Base-by-base conservation (phyloP, 2,888 invertebrate species). In the Eutolmus rufibarbis region DNA sequence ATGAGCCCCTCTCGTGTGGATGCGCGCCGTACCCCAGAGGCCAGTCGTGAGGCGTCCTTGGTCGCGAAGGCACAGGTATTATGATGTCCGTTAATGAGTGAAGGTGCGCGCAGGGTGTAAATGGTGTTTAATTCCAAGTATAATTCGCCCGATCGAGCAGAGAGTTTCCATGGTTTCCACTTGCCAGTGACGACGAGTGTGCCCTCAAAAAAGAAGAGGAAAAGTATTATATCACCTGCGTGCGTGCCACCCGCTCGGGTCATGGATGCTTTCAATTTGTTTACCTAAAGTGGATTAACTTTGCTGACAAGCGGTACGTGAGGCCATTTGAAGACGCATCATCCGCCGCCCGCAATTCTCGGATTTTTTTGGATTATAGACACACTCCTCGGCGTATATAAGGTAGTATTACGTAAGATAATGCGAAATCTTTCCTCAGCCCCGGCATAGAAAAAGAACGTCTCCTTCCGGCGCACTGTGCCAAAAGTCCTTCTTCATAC, bases 211-310 rank as follows among this genome's bases (percentile, higher is more conserved):
- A 37, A 31, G 9, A 46, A 46, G 12, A 46, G 5, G 3, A 46
- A 46, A 46, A 46, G 2, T 46, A 46, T 46, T 46, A 46, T 82
- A 82, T 82, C 31, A 76, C 31, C 51, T 34, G 76, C 37, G 66
- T 66, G 66, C 66, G 66, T 66, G 40, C 51, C 79, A 51, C 51
- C 34, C 23, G 57, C 57, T 82, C 82, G 82, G 66, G 82, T 82
- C 82, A 82, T 82, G 82, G 82, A 82, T 82, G 82, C 37, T 82
- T 82, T 82, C 82, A 82, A 82, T 82, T 82, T 82, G 66, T 82
- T 82, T 82, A 82, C 82, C 82, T 82, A 82, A 82, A 82, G 82
- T 82, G 82, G 82, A 82, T 82, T 82, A 82, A 82, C 82, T 82
- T 82, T 82, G 66, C 79, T 82, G 82, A 40, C 66, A 82, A 31